A percentile compares a stretch with the other conserved stretches of the same genome.
These are phyloP conservation scores for Saccopteryx leptura DNA, from an alignment of 2,113 vertebrate genomes.

Conservation along the genomic window DNA sequence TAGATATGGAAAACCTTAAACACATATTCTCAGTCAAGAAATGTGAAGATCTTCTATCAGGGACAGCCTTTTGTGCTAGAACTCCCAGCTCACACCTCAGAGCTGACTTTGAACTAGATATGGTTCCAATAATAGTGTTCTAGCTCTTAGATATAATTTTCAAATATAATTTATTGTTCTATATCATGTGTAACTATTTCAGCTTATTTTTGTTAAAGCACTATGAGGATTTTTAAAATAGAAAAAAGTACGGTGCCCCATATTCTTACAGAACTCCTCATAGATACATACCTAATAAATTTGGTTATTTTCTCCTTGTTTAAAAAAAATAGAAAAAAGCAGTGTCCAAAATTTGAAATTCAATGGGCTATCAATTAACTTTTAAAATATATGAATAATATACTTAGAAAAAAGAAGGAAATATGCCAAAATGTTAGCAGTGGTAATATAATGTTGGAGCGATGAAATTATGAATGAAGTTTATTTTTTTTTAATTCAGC, in stretches of 20 bases:
- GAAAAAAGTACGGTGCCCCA: not conserved
- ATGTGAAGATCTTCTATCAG: not conserved
- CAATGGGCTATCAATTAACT: not conserved
- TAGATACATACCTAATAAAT: not conserved
- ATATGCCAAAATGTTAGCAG: not conserved
- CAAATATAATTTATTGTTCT: not conserved
- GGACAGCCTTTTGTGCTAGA: not conserved
- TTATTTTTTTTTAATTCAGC: not conserved
- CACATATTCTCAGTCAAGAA: not conserved
- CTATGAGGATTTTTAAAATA: not conserved
- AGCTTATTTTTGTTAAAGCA: not conserved
- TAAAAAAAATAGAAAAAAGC: not conserved
- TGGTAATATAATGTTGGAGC: not conserved
- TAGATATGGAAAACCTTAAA: not conserved
- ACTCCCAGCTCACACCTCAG: accelerated
- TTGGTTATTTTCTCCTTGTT: not conserved
- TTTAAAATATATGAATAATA: not conserved
- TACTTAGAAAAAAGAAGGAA: conserved; percentile 32
- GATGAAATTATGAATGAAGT: not conserved
- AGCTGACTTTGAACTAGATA: not conserved
- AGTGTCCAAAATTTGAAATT: not conserved
- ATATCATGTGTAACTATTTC: not conserved
- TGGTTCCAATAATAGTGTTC: not conserved
- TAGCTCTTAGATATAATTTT: not conserved
- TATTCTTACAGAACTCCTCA: not conserved